phyloP scores from a whole-genome alignment of 1,140 invertebrate species.

The Drosophila bocqueti region DNA sequence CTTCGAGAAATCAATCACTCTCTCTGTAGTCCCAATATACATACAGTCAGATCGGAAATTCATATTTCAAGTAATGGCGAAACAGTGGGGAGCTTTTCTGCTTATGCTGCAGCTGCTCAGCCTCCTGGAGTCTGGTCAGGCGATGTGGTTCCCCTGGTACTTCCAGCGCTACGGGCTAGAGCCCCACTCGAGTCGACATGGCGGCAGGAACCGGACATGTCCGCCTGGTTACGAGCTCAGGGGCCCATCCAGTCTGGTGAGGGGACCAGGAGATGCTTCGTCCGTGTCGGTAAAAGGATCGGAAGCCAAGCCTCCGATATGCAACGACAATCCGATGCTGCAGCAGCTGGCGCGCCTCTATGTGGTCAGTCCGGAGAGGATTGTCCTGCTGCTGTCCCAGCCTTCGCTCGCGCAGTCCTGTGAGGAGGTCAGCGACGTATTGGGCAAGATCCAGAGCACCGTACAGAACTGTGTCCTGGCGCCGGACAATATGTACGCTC shows the following conservation, averaged over 20 bases:
- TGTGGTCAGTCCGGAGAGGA: slow-evolving; percentile 76
- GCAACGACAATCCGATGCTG: slow-evolving; percentile 77
- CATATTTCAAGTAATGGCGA: slow-evolving; percentile 22
- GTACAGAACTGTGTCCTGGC: slow-evolving; percentile 49
- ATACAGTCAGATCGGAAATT: too few species aligned
- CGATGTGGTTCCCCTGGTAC: slow-evolving; percentile 74
- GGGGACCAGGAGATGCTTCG: too few species aligned
- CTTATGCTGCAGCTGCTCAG: slow-evolving; percentile 24
- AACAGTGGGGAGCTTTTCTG: slow-evolving; percentile 9
- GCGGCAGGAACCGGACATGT: slow-evolving; percentile 21
- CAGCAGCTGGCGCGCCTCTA: slow-evolving; percentile 76
- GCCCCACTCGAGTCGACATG: slow-evolving; percentile 32
- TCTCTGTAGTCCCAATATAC: too few species aligned
- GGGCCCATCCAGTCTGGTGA: not conserved
- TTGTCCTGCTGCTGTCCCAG: slow-evolving; percentile 67
- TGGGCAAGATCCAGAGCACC: slow-evolving; percentile 48
- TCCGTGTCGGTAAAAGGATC: not conserved
- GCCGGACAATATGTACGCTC: slow-evolving; percentile 68
- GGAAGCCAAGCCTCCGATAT: not conserved
- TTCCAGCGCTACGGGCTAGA: slow-evolving; percentile 59
- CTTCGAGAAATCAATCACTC: not conserved
- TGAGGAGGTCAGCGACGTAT: slow-evolving; percentile 52
- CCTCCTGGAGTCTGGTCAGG: slow-evolving; percentile 3
- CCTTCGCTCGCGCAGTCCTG: slow-evolving; percentile 54
- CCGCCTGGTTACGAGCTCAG: slow-evolving; percentile 61